phyloP scores from a whole-genome alignment of 2,888 invertebrate genomes.

The Punctoribates punctum region DNA sequence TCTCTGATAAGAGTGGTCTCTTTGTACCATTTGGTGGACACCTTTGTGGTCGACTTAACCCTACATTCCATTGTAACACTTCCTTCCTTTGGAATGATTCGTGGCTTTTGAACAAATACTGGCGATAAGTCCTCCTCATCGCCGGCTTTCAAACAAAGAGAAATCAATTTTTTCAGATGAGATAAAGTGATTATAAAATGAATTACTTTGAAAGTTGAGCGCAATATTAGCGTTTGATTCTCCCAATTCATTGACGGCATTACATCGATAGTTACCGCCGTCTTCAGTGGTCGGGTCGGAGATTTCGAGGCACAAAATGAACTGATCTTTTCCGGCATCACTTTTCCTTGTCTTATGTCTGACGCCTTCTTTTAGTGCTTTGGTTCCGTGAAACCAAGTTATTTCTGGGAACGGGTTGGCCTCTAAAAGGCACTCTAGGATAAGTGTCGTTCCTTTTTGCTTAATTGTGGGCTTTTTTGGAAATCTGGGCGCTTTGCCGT shows the following conservation, averaged over 20 bases:
- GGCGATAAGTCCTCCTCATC: conserved; percentile 73
- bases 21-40: conserved; percentile 90
- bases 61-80: conserved; percentile 96
- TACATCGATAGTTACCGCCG: conserved; percentile 98
- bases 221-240: conserved; percentile 99
- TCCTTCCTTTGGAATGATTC: conserved; percentile 96
- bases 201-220: conserved; percentile 66
- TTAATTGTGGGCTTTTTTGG: conserved; percentile 94
- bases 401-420: conserved; percentile 93
- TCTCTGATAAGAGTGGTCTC: conserved; percentile 79
- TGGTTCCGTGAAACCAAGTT: conserved; percentile 88
- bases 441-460: conserved; percentile 77
- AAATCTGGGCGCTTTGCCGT: conserved; percentile 91
- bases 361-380: conserved; percentile 73
- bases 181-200: too few relatives aligned
- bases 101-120: conserved; percentile 94
- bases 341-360: conserved; percentile 88
- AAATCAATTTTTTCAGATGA: background rate
- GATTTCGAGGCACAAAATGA: conserved; percentile 41
- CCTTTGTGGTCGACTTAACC: conserved; percentile 84
- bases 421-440: conserved; percentile 94
- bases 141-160: conserved; percentile 57
- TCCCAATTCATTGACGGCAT: conserved; percentile 96
- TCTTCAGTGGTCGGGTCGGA: conserved; percentile 88
- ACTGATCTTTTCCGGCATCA: conserved; percentile 77